A percentile compares a stretch with the other conserved stretches of the same genome.
Evolutionary conservation across 2,113 vertebrate genomes (phyloP).

Genomic region (Siphamia tubifer): DNA sequence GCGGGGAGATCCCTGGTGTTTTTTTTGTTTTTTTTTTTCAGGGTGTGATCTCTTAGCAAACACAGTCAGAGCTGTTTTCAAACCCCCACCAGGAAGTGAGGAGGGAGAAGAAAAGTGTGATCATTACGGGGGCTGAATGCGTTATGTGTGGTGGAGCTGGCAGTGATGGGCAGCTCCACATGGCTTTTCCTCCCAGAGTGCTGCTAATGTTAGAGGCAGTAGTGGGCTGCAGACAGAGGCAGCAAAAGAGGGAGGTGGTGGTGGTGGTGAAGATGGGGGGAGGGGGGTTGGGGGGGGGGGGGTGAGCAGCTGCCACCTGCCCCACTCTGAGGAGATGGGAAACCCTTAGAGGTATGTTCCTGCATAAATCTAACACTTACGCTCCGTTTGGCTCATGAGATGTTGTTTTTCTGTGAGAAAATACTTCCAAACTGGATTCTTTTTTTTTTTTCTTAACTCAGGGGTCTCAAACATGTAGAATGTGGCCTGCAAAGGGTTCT

Average conservation of each 20-base stretch:
- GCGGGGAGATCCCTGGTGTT: neutral
- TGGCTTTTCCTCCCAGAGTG: constrained; percentile 62
- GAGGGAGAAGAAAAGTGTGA: constrained; percentile 25
- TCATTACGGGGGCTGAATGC: constrained; percentile 20
- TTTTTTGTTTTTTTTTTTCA: neutral
- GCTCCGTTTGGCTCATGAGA: neutral
- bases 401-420: neutral
- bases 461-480: no score
- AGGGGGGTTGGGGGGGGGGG: neutral
- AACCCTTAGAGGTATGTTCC: constrained; percentile 15
- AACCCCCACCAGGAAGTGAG: constrained; percentile 50
- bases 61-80: constrained; percentile 36
- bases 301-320: constrained; percentile 65
- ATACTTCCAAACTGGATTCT: no score
- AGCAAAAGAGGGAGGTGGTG: no score
- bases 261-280: no score
- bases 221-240: constrained; percentile 50
- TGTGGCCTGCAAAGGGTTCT: no score
- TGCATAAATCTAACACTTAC: neutral
- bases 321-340: constrained; percentile 36
- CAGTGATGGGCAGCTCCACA: constrained; percentile 62
- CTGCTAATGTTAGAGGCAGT: constrained; percentile 67
- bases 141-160: constrained; percentile 25
- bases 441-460: no score
- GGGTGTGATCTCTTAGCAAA: constrained; percentile 9